Conservation (phyloP, 2,113 vertebrate species). For the Athene noctua region DNA sequence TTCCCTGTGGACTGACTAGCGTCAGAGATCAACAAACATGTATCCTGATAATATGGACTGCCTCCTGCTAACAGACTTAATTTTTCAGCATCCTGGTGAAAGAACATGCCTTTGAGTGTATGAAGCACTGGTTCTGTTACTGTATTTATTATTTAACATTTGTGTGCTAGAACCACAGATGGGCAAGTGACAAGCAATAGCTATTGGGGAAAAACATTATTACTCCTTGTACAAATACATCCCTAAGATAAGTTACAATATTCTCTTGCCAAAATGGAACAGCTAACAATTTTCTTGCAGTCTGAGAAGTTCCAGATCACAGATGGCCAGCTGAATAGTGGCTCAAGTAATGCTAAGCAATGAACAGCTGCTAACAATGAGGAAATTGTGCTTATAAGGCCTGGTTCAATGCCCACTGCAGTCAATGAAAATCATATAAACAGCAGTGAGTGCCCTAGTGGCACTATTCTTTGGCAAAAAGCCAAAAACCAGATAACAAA, state of each 20-base stretch:
- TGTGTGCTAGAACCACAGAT: constrained; percentile 20
- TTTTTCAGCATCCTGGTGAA: neutral
- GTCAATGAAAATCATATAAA: constrained; percentile 55
- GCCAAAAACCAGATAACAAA: neutral
- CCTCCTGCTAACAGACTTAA: neutral
- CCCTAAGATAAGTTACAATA: constrained; percentile 25
- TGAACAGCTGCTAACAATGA: constrained; percentile 62
- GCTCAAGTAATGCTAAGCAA: constrained; percentile 48
- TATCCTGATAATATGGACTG: neutral
- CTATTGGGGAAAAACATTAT: constrained; percentile 46
- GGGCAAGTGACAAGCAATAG: constrained; percentile 32
- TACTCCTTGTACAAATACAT: constrained; percentile 38
- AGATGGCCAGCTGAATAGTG: constrained; percentile 52
- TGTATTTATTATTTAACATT: constrained; percentile 39
- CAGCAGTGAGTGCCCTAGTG: constrained; percentile 10
- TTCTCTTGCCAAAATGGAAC: constrained; percentile 40
- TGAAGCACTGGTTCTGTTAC: neutral
- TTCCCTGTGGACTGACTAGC: neutral
- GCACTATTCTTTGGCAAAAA: constrained; percentile 15
- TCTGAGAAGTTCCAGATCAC: constrained; percentile 47
- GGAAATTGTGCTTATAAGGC: constrained; percentile 55
- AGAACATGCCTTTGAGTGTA: neutral
- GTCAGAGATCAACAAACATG: neutral
- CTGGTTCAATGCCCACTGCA: neutral
- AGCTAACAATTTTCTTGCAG: constrained; percentile 37